Base-by-base conservation (phyloP, 1,140 invertebrate species). In the Drosophila guanche region DNA sequence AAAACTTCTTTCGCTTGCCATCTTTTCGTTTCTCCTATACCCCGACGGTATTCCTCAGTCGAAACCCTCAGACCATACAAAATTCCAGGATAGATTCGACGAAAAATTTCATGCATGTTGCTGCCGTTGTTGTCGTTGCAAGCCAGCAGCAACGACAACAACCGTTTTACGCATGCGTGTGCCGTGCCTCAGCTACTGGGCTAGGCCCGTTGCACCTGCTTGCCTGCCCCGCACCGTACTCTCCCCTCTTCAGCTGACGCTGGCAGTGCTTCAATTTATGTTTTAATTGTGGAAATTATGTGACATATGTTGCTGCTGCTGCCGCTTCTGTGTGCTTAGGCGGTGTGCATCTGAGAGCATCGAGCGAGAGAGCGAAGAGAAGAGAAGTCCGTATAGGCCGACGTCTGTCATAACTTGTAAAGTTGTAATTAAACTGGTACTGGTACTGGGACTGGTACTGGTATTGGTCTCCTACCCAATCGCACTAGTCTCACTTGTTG, bases 221-320 rank as follows among this genome's bases (percentile, higher is more conserved):
- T 37, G 33, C 10, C 43, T 10, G 33, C 27, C 41, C 33, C 56
- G 5, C n/a, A 16, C 1, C 7, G 40, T 14, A 14, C 16, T 12
- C 2, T 14, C 14, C 27, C 58, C 33, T 46, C 12, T n/a, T 22
- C 65, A 68, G 55, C 72, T 61, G 59, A 55, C 57, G 60, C 52
- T 40, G 61, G 67, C 78, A 71, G 42, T 68, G 74, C 83, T 78
- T 81, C 74, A 88, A 80, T 86, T 79, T 88, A 88, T 83, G 83
- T 81, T 86, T 88, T 86, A 88, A 86, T 88, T 86, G 83, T 86
- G 74, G 58, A 86, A 83, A 86, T 86, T 86, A 86, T 85, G 78
- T 88, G 83, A 83, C 83, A 88, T 78, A 78, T 67, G 73, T 66
- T 79, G 75, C 50, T 65, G 58, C 48, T 70, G 55, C 43, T 48